Percentiles rank a stretch among this genome's conserved stretches.
Conservation (phyloP, 2,888 invertebrate species). For the Frankliniella intonsa region DNA sequence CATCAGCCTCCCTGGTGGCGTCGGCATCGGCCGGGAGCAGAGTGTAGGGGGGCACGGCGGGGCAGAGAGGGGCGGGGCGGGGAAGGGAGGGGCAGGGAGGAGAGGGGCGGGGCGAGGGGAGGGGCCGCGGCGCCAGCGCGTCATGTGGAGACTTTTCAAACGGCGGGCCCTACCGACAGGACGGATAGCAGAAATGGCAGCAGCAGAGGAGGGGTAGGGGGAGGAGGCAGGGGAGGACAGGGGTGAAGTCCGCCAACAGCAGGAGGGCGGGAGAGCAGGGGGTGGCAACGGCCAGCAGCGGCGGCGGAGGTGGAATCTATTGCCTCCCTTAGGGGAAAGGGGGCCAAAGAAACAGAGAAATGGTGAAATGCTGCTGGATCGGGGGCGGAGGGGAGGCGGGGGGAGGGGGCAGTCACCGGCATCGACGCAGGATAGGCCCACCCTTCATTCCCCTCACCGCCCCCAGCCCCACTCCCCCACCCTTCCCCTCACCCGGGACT, state of each 20-base stretch:
- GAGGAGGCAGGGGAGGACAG: not conserved
- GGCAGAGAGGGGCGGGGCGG: no score
- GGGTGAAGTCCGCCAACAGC: not conserved
- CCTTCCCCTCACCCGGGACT: not conserved
- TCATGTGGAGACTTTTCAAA: no score
- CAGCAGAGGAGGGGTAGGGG: not conserved
- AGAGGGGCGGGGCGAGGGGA: no score
- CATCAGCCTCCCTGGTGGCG: no score
- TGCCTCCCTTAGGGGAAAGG: slow-evolving; percentile 20
- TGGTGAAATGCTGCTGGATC: slow-evolving; percentile 14
- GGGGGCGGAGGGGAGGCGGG: slow-evolving; percentile 10
- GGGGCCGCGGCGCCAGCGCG: no score
- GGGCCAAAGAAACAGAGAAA: slow-evolving; percentile 29
- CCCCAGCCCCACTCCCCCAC: not conserved
- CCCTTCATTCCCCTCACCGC: not conserved
- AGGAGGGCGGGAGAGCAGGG: not conserved
- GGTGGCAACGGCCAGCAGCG: not conserved
- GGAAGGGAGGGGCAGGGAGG: no score
- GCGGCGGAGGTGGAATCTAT: slow-evolving; percentile 16
- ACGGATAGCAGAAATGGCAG: not conserved
- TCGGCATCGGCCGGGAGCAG: no score
- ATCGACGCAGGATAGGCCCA: not conserved
- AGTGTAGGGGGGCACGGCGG: no score
- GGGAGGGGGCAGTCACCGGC: slow-evolving; percentile 11
- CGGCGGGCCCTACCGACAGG: no score